Evolutionary conservation across 2,113 vertebrate species (phyloP), one percentile per base, ranked within the genome.

Genomic region (Corynorhinus townsendii): DNA sequence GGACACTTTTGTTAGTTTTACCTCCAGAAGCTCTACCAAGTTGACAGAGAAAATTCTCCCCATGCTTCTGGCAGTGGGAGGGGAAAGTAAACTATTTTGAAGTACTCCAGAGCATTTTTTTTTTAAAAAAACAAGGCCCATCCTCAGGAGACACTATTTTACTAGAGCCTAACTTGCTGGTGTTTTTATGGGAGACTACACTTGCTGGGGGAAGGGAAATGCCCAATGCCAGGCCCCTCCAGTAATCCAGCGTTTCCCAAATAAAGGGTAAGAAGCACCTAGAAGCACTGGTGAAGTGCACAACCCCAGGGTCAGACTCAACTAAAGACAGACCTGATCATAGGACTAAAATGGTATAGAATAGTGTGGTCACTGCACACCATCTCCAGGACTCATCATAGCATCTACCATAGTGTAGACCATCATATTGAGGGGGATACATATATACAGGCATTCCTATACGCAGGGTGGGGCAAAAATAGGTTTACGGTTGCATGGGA

Each of bases 171-270:
- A 89, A 43, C 3, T 8, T 84, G 1, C n/a, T 33, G 14, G 3
- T 2, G 38, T 45, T 95, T 62, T 69, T 62, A 38, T 30, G 10
- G 64, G 4, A 76, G 4, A n/a, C 10, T 49, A 10, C 52, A 11
- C 2, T 59, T 69, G 5, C 40, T 43, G 28, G 9, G 64, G 64
- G 64, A 28, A 24, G 38, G 20, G 15, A 40, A 84, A 28, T 52
- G 24, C 22, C 11, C 6, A 11, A 52, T 22, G 71, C 24, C 12
- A 49, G 56, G 0, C 5, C 19, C 3, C 5, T 43, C 19, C 5
- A 73, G 17, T 4, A 45, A 73, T 30, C 28, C 12, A 17, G 24
- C 30, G 6, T 73, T 45, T 19, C 38, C 2, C 24, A 54, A 1
- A 28, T 20, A 54, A 19, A 30, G 3, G 2, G n/a, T 66, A 43